Evolutionary conservation across 2,113 vertebrate species (phyloP).

Genomic region (Eulacestoma nigropectus): DNA sequence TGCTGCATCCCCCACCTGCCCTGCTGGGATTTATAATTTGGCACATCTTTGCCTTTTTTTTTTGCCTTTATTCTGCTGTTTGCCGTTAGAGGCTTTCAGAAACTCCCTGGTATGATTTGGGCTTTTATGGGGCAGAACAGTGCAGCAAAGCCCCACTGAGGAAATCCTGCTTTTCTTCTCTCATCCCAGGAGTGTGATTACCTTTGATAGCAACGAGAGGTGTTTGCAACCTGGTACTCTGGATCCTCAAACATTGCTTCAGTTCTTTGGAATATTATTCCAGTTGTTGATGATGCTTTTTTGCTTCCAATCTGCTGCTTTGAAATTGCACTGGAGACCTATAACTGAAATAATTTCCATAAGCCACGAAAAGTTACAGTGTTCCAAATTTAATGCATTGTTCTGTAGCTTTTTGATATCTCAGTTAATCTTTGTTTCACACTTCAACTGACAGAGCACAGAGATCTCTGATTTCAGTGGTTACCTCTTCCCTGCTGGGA

Average conservation of each 20-base stretch:
- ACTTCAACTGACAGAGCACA: neutral
- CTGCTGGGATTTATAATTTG: neutral
- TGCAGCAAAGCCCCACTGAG: neutral
- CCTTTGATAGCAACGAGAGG: neutral
- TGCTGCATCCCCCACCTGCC: neutral
- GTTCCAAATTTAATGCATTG: neutral
- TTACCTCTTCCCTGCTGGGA: neutral
- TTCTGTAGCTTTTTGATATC: neutral
- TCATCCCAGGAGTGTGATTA: accelerated
- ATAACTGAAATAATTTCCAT: neutral
- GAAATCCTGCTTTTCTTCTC: neutral
- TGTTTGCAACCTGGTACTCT: neutral
- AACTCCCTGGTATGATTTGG: neutral
- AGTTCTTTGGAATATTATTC: neutral
- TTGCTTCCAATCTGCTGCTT: neutral
- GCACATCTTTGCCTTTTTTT: neutral
- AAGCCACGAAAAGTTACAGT: neutral
- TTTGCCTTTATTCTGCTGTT: neutral
- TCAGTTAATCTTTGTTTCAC: neutral
- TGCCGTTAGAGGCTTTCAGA: neutral
- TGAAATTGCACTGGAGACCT: neutral
- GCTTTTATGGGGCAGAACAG: neutral
- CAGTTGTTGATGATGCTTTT: neutral
- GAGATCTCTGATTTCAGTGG: neutral
- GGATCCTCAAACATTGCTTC: neutral